phyloP scores from a whole-genome alignment of 2,113 vertebrate species.

The Kobus ellipsiprymnus region DNA sequence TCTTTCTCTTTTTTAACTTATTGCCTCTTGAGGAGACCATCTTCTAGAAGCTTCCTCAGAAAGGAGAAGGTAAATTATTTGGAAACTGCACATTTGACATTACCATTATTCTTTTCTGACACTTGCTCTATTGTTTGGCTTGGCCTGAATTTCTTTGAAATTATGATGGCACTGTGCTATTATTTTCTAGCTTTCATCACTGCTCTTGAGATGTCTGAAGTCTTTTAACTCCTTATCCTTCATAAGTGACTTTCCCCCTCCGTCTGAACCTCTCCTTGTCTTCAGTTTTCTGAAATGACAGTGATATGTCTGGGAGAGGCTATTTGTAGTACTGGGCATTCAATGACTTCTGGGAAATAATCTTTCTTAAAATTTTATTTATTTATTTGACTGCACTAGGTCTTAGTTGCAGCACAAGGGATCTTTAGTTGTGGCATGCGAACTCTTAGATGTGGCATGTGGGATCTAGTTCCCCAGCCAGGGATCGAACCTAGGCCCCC shows the following conservation, averaged over 20 bases:
- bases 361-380: neutral
- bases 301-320: neutral
- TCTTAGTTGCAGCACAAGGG: neutral
- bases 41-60: constrained; percentile 11
- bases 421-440: neutral
- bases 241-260: neutral
- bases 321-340: neutral
- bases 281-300: constrained; percentile 4
- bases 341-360: neutral
- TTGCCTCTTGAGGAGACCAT: neutral
- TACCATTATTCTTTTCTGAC: neutral
- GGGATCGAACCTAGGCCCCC: neutral
- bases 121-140: neutral
- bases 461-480: neutral
- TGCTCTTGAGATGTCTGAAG: neutral
- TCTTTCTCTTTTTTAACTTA: neutral
- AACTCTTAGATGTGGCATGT: neutral
- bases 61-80: neutral
- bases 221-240: neutral
- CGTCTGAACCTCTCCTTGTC: neutral
- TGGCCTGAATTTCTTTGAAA: neutral
- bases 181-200: neutral
- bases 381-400: neutral
- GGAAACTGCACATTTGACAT: neutral
- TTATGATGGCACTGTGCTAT: neutral